Percentiles rank a stretch among this genome's conserved stretches.
These are phyloP conservation scores for Umimayanthus chanpuru DNA, from an alignment of 92 coral and sea anemone genomes.

Conservation along the genomic window DNA sequence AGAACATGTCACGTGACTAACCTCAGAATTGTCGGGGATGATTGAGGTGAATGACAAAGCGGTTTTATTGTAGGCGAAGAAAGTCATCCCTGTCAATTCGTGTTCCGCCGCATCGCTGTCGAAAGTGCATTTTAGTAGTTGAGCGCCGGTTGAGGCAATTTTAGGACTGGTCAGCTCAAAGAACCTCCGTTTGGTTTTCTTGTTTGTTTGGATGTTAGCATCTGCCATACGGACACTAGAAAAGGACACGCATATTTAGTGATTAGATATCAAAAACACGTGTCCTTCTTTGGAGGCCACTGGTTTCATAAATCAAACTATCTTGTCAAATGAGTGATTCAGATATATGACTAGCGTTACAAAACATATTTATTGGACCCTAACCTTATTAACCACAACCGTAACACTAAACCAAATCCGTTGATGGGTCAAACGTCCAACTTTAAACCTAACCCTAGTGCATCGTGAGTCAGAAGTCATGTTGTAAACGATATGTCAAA, in stretches of 20 bases:
- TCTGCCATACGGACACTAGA: slow-evolving; percentile 6
- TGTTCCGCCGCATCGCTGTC: slow-evolving; percentile 20
- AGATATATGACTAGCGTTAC: too few species aligned
- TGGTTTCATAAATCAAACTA: too few species aligned
- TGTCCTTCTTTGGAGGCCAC: too few species aligned
- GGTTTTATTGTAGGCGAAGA: slow-evolving; percentile 65
- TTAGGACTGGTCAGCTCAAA: slow-evolving; percentile 28
- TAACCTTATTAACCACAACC: too few species aligned
- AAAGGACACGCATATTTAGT: neutral
- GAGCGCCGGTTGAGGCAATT: slow-evolving; percentile 43
- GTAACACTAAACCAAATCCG: too few species aligned
- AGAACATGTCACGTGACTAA: neutral
- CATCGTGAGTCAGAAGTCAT: too few species aligned
- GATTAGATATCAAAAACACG: too few species aligned
- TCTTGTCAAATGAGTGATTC: too few species aligned
- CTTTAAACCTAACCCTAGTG: too few species aligned
- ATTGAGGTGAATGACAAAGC: slow-evolving; percentile 56
- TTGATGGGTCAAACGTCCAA: too few species aligned
- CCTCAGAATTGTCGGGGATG: slow-evolving; percentile 55
- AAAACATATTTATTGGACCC: too few species aligned
- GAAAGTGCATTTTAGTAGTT: slow-evolving; percentile 63
- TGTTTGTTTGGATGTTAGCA: neutral
- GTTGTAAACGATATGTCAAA: too few species aligned
- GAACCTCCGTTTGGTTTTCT: slow-evolving; percentile 15
- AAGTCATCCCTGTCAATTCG: slow-evolving; percentile 44